phyloP scores from a whole-genome alignment of 2,888 invertebrate genomes.

The Lasius fuliginosus region DNA sequence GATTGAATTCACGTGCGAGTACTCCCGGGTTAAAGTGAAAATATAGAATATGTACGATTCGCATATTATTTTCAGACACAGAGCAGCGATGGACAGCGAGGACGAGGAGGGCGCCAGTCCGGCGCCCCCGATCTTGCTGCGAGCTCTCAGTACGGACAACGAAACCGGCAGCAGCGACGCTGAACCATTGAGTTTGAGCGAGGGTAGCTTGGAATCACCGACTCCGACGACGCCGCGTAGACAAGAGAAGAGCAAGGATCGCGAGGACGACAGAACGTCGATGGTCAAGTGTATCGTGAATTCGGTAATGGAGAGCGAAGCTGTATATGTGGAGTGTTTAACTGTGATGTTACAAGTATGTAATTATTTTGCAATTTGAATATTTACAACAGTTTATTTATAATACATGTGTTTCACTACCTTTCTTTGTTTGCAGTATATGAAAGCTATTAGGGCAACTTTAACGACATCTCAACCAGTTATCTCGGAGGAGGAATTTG shows the following conservation, averaged over 20 bases:
- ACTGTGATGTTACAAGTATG: constrained; percentile 95
- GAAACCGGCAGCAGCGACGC: constrained; percentile 86
- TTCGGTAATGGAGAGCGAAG: constrained; percentile 97
- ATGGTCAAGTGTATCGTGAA: constrained; percentile 96
- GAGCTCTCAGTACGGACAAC: constrained; percentile 85
- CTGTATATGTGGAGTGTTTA: constrained; percentile 95
- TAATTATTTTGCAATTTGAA: constrained; percentile 10
- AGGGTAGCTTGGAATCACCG: constrained; percentile 85
- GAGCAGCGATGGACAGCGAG: constrained; percentile 85
- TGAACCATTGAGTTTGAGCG: constrained; percentile 84
- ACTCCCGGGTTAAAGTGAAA: constrained; percentile 10
- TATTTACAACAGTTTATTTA: neutral
- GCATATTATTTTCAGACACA: constrained; percentile 77
- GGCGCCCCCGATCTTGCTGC: constrained; percentile 83
- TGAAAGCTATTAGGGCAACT: constrained; percentile 96
- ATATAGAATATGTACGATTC: constrained; percentile 26
- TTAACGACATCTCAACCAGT: constrained; percentile 96
- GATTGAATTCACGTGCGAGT: constrained; percentile 2
- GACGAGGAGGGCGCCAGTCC: constrained; percentile 85
- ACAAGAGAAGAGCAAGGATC: constrained; percentile 88
- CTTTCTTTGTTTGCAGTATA: constrained; percentile 90
- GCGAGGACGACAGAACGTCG: constrained; percentile 92
- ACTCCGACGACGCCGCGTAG: constrained; percentile 85
- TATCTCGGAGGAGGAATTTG: constrained; percentile 95
- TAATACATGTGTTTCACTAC: constrained; percentile 10